These are phyloP conservation scores for Mechanitis mazaeus DNA, from an alignment of 2,888 invertebrate species.

Conservation along the genomic window DNA sequence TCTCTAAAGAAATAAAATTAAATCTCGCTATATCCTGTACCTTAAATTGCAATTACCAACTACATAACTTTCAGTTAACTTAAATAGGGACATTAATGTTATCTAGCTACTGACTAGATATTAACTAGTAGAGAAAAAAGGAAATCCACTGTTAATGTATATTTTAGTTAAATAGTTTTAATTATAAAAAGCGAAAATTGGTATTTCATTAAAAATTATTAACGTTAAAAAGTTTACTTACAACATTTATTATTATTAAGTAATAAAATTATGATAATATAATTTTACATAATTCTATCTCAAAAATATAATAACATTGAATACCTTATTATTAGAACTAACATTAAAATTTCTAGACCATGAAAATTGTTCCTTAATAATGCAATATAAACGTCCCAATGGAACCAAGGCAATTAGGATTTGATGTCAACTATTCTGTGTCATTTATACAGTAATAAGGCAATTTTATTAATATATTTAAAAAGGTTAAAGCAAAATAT, in stretches of 20 bases:
- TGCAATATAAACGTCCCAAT: not conserved
- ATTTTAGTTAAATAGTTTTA: not conserved
- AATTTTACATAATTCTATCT: too few species aligned
- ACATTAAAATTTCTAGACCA: not conserved
- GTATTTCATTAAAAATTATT: too few species aligned
- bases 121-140: slow-evolving; percentile 45
- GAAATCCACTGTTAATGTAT: not conserved
- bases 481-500: not conserved
- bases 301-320: too few species aligned
- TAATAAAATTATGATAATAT: too few species aligned
- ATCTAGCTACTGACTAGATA: slow-evolving; percentile 31
- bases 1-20: too few species aligned
- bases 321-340: not conserved
- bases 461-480: not conserved
- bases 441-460: not conserved
- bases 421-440: not conserved
- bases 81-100: slow-evolving; percentile 46
- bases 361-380: slow-evolving; percentile 2
- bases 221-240: too few species aligned
- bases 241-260: too few species aligned
- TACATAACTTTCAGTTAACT: slow-evolving; percentile 53
- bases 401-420: not conserved
- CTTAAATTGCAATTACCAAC: slow-evolving; percentile 28
- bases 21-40: slow-evolving; percentile 16
- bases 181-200: too few species aligned